These are phyloP conservation scores for Dinomys branickii DNA, from an alignment of 2,113 vertebrate genomes.

Conservation along the genomic window DNA sequence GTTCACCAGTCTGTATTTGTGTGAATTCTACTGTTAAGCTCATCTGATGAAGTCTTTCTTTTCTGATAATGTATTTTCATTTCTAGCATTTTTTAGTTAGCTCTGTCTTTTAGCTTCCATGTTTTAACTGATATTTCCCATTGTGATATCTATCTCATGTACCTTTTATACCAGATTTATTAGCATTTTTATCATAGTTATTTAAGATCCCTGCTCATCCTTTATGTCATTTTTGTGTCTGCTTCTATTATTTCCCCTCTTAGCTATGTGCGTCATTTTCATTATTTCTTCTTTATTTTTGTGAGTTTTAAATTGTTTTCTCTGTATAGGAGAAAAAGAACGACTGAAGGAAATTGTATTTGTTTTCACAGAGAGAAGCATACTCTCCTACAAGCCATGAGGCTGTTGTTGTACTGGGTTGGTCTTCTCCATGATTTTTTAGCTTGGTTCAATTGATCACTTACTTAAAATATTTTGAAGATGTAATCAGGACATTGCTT, in stretches of 20 bases:
- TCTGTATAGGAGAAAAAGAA: not conserved
- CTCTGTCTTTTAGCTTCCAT: not conserved
- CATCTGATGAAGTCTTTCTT: not conserved
- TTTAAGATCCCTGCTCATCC: not conserved
- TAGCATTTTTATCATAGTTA: not conserved
- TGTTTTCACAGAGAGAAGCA: not conserved
- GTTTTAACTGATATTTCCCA: not conserved
- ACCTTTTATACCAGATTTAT: not conserved
- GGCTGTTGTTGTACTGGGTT: not conserved
- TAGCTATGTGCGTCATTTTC: not conserved
- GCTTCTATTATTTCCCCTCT: conserved; percentile 13
- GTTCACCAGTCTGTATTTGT: not conserved
- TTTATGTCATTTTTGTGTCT: not conserved
- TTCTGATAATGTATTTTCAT: not conserved
- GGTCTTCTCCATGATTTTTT: not conserved
- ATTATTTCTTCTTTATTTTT: not conserved
- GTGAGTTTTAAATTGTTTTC: not conserved
- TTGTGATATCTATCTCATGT: not conserved
- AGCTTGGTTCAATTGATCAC: not conserved
- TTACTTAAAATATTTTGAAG: not conserved
- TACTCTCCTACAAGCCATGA: not conserved
- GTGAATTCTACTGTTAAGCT: not conserved
- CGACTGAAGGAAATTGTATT: not conserved
- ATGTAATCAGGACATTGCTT: not conserved
- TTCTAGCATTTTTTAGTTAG: not conserved